Conservation (phyloP, 1,140 invertebrate species). For the Solenopsis invicta region DNA sequence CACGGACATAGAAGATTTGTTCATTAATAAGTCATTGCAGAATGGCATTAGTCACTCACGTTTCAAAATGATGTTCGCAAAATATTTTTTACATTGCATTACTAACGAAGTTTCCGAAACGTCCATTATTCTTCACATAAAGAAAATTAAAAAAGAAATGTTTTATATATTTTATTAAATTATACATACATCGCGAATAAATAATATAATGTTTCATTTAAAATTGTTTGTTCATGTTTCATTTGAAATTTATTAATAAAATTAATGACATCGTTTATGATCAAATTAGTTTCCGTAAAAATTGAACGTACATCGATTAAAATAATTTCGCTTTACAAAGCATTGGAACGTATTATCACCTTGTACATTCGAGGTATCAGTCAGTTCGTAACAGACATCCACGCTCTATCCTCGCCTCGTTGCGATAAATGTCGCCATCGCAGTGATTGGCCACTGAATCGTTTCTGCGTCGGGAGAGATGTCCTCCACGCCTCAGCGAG, state of each 20-base stretch:
- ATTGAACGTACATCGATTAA: not conserved
- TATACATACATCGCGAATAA: not conserved
- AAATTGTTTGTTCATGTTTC: no score
- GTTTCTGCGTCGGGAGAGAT: constrained; percentile 55
- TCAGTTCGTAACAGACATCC: not conserved
- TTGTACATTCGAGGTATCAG: not conserved
- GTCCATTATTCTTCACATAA: not conserved
- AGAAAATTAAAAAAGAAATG: not conserved
- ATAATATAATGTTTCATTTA: not conserved
- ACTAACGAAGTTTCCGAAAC: no score
- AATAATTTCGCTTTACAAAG: not conserved
- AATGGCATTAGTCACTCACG: not conserved
- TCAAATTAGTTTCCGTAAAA: not conserved
- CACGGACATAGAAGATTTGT: not conserved
- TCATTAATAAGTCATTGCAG: not conserved
- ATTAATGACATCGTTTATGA: not conserved
- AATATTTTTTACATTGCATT: not conserved
- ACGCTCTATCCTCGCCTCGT: constrained; percentile 22
- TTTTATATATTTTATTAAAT: not conserved
- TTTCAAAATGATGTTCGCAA: not conserved
- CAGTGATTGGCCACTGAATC: constrained; percentile 57
- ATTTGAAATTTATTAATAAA: constrained; percentile 10
- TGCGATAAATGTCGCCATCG: constrained; percentile 43
- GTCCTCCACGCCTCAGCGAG: constrained; percentile 60
- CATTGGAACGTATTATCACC: not conserved